A percentile compares a stretch with the other conserved stretches of the same genome.
phyloP scores from a whole-genome alignment of 53 echinoderm and acorn worm species.

The Apostichopus leukothele region DNA sequence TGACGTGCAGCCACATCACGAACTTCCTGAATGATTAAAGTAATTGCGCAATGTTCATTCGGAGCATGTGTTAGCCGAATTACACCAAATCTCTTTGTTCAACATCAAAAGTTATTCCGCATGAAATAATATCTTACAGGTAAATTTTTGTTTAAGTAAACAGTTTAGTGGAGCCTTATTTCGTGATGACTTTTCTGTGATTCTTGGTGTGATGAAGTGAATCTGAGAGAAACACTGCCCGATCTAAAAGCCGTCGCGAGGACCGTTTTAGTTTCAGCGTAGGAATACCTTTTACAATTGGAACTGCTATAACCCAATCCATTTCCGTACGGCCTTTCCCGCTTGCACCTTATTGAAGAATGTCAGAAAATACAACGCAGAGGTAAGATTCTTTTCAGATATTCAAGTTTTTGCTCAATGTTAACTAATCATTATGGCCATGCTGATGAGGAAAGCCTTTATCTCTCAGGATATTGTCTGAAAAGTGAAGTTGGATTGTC shows the following conservation, averaged over 20 bases:
- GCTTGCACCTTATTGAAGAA: slow-evolving; percentile 32
- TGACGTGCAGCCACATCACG: slow-evolving; percentile 37
- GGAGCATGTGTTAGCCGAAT: slow-evolving; percentile 44
- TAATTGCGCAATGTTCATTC: slow-evolving; percentile 41
- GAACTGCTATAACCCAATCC: background rate
- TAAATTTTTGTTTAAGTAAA: too few species aligned
- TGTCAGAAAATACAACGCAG: slow-evolving; percentile 35
- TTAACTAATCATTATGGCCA: background rate
- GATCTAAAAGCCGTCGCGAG: background rate
- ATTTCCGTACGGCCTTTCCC: slow-evolving; percentile 28
- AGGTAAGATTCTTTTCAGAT: slow-evolving; percentile 15
- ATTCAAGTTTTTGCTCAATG: background rate
- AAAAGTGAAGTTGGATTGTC: background rate
- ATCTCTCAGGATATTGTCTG: background rate
- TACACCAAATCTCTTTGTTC: slow-evolving; percentile 33
- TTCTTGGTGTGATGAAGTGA: too few species aligned
- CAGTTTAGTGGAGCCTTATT: too few species aligned
- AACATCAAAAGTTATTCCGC: slow-evolving; percentile 23
- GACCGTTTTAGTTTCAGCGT: slow-evolving; percentile 19
- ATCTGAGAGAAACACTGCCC: background rate
- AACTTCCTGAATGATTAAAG: slow-evolving; percentile 46
- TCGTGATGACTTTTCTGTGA: too few species aligned
- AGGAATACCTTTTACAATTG: background rate
- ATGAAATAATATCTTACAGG: background rate
- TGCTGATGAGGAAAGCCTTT: background rate